Evolutionary conservation across 2,797 vertebrate species (phyloP), one percentile per base, ranked within the genome.

Genomic region (Tiaroga cobitis): DNA sequence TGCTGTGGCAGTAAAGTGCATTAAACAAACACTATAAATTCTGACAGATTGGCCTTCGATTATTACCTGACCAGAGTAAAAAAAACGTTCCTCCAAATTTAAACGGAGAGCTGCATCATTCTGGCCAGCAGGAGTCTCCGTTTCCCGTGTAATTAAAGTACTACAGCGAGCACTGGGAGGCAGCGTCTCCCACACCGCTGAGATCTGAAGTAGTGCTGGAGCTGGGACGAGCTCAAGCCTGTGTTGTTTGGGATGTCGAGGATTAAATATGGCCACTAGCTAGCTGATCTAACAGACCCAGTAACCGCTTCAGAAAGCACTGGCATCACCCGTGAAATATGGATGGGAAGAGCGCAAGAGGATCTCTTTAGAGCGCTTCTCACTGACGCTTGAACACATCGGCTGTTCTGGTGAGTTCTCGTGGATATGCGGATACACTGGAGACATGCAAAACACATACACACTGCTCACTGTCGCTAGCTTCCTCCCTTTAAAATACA

Each of bases 231-330:
- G 87, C 83, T 80, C 54, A 68, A 87, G 86, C 54, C 46, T 80
- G 89, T 91, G 90, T 92, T 90, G 90, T 92, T 85, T 90, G 93
- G 90, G 92, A 94, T 95, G 92, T 93, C 91, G 91, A 91, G 91
- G 92, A 94, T 91, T 92, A 95, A 95, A 94, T 86, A 96, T 96
- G 95, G 95, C 95, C 88, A 92, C 95, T 92, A 91, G 89, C 89
- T 89, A 90, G 87, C 89, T 89, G 87, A 79, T 89, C 86, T 91
- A 91, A 88, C 88, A 88, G 89, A 87, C 90, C 90, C 92, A 80
- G 83, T 70, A 85, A 88, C 32, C 89, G 87, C 90, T 87, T 82
- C 54, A 86, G 49, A 85, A 85, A 56, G 91, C 89, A 91, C 85
- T 90, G 88, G 87, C 91, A 67, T 91, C 86, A 91, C 86, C 86